A percentile compares a stretch with the other conserved stretches of the same genome.
Conservation (phyloP, 1,140 invertebrate species). For the Berghia stephanieae region DNA sequence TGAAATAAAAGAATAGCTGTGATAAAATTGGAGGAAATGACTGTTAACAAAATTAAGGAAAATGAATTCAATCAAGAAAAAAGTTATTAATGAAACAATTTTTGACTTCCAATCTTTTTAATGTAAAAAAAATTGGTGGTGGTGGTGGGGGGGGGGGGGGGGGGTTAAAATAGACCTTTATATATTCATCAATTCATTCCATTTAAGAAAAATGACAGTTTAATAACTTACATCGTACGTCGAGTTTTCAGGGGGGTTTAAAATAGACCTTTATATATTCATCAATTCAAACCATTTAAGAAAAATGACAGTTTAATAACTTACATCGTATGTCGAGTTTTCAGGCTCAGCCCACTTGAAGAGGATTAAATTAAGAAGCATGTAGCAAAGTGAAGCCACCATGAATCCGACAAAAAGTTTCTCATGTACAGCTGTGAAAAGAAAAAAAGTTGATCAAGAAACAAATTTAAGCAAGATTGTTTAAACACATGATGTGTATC, state of each 20-base stretch:
- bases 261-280: no score
- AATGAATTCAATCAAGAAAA: no score
- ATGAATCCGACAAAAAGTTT: slow-evolving; percentile 93
- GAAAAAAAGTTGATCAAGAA: neutral
- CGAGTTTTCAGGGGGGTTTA: slow-evolving; percentile 29
- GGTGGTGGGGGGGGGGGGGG: no score
- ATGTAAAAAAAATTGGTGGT: no score
- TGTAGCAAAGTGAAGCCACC: slow-evolving; percentile 85
- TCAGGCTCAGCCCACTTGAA: slow-evolving; percentile 51
- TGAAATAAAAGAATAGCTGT: no score
- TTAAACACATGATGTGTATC: no score
- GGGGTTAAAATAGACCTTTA: no score
- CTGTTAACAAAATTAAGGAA: no score
- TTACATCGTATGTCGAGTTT: slow-evolving; percentile 44
- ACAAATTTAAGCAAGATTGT: no score
- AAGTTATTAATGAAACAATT: no score
- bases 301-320: neutral
- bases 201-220: neutral
- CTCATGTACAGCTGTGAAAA: slow-evolving; percentile 84
- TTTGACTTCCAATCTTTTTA: no score
- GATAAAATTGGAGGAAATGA: no score
- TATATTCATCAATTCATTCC: neutral
- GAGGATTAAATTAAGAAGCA: slow-evolving; percentile 71
- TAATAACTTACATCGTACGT: slow-evolving; percentile 44
- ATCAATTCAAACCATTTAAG: neutral